phyloP scores from a whole-genome alignment of 2,113 vertebrate species.

The Heterochromis multidens region DNA sequence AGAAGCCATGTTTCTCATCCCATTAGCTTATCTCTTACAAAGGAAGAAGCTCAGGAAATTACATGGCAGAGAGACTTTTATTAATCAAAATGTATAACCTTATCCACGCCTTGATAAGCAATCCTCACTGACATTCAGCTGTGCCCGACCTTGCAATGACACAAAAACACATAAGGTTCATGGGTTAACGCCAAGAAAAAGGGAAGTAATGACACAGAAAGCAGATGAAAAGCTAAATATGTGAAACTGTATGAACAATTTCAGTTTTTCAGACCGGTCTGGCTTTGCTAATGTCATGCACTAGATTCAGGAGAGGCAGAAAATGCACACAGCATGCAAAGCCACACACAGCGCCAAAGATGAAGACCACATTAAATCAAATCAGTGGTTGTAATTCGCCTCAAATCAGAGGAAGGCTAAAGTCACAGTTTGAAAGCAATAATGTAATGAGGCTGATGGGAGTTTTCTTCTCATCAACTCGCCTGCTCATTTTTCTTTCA shows the following conservation, averaged over 20 bases:
- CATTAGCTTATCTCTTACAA: conserved; percentile 23
- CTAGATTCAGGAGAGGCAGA: neutral
- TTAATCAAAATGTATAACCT: conserved; percentile 35
- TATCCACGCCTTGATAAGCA: neutral
- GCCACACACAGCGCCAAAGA: neutral
- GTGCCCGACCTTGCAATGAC: neutral
- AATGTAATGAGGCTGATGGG: conserved; percentile 36
- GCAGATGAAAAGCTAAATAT: neutral
- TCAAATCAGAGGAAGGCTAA: conserved; percentile 16
- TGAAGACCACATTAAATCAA: conserved; percentile 12
- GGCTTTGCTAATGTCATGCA: neutral
- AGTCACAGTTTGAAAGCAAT: conserved; percentile 23
- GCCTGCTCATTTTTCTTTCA: neutral
- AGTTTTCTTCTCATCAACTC: neutral
- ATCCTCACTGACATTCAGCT: conserved; percentile 14
- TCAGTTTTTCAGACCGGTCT: neutral
- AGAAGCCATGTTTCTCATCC: conserved; percentile 18
- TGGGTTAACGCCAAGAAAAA: neutral
- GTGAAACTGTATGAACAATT: neutral
- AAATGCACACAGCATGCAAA: neutral
- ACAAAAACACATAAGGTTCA: neutral
- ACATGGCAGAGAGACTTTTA: neutral
- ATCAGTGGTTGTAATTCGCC: conserved; percentile 9
- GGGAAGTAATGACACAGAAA: neutral
- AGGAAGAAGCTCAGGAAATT: conserved; percentile 32